Percentiles rank a stretch among this genome's conserved stretches.
Conservation (phyloP, 2,888 invertebrate genomes). For the Parthenolecanium corni region DNA sequence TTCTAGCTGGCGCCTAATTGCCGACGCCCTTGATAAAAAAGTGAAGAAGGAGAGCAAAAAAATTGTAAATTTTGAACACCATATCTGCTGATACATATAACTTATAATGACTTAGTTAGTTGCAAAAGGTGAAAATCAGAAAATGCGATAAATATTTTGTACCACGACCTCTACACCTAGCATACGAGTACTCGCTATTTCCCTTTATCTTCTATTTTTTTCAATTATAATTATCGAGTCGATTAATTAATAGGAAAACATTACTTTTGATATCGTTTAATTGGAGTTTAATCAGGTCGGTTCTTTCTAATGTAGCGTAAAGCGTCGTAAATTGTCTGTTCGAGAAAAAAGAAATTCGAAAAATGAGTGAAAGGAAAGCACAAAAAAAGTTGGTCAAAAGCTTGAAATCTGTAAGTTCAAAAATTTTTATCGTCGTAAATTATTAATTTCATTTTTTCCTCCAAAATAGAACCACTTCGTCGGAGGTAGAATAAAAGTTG, state of each 20-base stretch:
- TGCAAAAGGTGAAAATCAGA: neutral
- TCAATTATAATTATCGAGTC: slow-evolving; percentile 4
- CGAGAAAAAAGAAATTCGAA: neutral
- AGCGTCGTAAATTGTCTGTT: neutral
- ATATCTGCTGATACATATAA: no score
- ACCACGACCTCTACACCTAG: slow-evolving; percentile 19
- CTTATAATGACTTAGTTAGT: neutral
- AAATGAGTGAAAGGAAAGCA: neutral
- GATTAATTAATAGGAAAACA: slow-evolving; percentile 14
- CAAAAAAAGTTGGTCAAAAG: neutral
- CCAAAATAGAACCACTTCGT: no score
- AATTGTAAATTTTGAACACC: no score
- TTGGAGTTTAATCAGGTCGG: slow-evolving; percentile 19
- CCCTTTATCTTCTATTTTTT: neutral
- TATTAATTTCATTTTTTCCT: neutral
- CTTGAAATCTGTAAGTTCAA: neutral
- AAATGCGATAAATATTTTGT: slow-evolving; percentile 14
- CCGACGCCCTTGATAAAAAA: slow-evolving; percentile 7
- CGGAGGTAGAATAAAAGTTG: no score
- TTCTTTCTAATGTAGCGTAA: slow-evolving; percentile 14
- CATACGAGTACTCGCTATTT: slow-evolving; percentile 1
- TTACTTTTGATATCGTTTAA: slow-evolving; percentile 18
- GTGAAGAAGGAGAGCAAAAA: neutral
- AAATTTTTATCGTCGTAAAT: neutral
- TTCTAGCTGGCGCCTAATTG: slow-evolving; percentile 5